Conservation (phyloP, 2,113 vertebrate genomes). For the Leptodactylus fuscus region DNA sequence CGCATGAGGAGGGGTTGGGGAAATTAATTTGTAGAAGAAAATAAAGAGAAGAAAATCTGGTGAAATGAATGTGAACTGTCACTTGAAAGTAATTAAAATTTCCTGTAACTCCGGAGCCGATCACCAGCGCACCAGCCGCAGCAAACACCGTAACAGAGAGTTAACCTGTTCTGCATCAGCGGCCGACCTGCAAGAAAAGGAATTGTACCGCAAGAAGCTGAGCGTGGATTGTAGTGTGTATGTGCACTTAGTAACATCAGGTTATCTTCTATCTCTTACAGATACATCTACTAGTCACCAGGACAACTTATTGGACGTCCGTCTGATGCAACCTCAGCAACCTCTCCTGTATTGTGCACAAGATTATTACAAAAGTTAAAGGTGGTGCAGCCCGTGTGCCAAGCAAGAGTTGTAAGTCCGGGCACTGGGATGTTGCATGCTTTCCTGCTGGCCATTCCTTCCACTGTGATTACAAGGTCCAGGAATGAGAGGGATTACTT, state of each 20-base stretch:
- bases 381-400: too few species aligned
- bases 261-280: background rate
- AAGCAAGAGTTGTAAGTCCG: too few species aligned
- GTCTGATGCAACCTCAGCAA: too few species aligned
- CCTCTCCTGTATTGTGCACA: too few species aligned
- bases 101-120: conserved; percentile 3
- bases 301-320: too few species aligned
- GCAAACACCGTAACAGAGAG: background rate
- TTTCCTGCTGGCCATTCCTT: too few species aligned
- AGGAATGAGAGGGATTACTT: too few species aligned
- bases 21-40: conserved; percentile 46
- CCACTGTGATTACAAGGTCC: too few species aligned
- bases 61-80: conserved; percentile 57
- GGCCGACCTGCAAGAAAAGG: background rate
- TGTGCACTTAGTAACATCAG: background rate
- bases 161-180: background rate
- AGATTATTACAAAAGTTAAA: too few species aligned
- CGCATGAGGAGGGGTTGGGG: conserved; percentile 7
- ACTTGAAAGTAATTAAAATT: conserved; percentile 58
- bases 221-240: background rate
- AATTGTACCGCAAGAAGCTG: background rate
- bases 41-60: conserved; percentile 18
- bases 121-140: background rate
- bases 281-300: too few species aligned
- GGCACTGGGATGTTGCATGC: too few species aligned